Base-by-base conservation (phyloP, 2,888 invertebrate species). In the Drosophila multiciliata region DNA sequence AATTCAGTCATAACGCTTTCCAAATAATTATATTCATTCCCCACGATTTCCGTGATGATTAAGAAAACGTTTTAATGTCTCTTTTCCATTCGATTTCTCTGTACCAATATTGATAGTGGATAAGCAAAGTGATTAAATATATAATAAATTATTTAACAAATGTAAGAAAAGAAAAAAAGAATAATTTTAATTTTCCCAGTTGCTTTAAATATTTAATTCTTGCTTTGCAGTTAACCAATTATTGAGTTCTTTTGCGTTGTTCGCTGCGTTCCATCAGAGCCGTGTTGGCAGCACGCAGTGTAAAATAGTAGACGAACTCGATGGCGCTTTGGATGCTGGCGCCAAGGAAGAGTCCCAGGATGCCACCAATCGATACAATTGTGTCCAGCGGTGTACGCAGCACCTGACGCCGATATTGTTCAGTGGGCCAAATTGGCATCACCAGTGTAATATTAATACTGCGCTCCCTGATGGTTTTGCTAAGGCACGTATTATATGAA, bases 251-350 rank as follows among this genome's bases (percentile, higher is more conserved):
- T 64, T n/a, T 50, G 36, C 36, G 35, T 3, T 63, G 2, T 50
- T 17, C 26, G 1, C 40, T 35, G 20, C 55, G 66, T 7, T 20
- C 48, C 55, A 45, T 54, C 35, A 61, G 29, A 11, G 36, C 20
- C 5, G 81, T 91, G 66, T 82, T 86, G 35, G 67, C 80, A 33
- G 91, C 82, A n/a, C 92, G 87, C 53, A 92, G 40, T 0, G 94
- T 94, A 54, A 94, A 94, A 76, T 93, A 95, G 83, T 95, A 95
- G 6, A 95, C 66, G 55, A 95, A 90, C 87, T 95, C 95, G 3
- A 95, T 94, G 74, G 94, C 93, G 86, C 95, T 95, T 45, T 95
- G 90, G 67, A 95, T 93, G 83, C 95, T 95, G 32, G 95, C 95
- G 3, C 95, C 95, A 71, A 95, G 92, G 81, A 95, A 95, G 1